These are phyloP conservation scores for Nycticorax nycticorax DNA, from an alignment of 2,113 vertebrate species.

Conservation along the genomic window DNA sequence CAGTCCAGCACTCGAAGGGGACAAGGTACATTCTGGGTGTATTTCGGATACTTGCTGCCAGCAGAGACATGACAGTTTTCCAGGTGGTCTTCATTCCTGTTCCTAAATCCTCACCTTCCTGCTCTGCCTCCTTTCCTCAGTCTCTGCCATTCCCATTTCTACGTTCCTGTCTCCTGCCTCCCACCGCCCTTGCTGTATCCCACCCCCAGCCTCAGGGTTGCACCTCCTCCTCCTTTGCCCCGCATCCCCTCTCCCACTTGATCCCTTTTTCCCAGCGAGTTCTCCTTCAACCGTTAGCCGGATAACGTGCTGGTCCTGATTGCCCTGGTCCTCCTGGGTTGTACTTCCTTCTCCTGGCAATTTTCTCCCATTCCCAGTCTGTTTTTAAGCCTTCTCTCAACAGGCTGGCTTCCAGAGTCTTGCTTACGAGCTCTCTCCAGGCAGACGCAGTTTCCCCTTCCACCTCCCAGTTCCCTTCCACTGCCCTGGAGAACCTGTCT, in stretches of 20 bases:
- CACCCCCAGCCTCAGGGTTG: accelerated
- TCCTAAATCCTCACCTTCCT: not conserved
- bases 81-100: not conserved
- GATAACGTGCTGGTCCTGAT: not conserved
- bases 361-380: not conserved
- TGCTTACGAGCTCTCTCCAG: not conserved
- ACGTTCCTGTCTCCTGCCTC: not conserved
- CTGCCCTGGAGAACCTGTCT: not conserved
- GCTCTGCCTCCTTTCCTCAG: not conserved
- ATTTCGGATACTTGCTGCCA: not conserved
- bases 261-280: not conserved
- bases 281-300: not conserved
- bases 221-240: not conserved
- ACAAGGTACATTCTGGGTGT: accelerated
- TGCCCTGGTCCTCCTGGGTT: not conserved
- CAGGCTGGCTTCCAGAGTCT: not conserved
- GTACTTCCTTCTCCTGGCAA: not conserved
- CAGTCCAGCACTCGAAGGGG: not conserved
- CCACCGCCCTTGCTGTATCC: not conserved
- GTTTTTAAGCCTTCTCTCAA: not conserved
- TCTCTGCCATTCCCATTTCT: not conserved
- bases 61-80: not conserved
- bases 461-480: not conserved
- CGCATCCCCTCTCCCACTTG: not conserved
- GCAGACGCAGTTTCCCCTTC: not conserved